Percentiles rank a stretch among this genome's conserved stretches.
Evolutionary conservation across 2,797 vertebrate genomes (phyloP).

Genomic region (Pyrocephalus nanus): DNA sequence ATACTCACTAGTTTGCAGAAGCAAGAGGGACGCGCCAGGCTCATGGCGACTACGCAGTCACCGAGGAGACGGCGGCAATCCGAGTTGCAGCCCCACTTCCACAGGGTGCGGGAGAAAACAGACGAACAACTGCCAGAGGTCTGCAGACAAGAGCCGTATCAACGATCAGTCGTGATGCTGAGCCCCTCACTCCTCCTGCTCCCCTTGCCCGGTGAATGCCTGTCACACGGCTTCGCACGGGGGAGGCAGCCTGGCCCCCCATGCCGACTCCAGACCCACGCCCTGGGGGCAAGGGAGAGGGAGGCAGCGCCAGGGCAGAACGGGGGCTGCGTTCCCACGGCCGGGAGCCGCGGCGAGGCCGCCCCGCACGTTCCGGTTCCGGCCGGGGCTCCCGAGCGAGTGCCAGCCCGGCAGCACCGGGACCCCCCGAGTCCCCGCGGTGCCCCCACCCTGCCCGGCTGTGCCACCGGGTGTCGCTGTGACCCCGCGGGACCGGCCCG

Average conservation of each 20-base stretch:
- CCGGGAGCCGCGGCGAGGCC: neutral
- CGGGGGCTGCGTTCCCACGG: too few relatives aligned
- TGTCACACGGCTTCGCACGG: rapidly evolving
- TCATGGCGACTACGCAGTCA: neutral
- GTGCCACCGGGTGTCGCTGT: neutral
- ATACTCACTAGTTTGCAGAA: neutral
- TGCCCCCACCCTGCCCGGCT: neutral
- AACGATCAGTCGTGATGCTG: rapidly evolving
- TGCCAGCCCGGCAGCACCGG: neutral
- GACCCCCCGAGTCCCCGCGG: too few relatives aligned
- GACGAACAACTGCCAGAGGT: rapidly evolving
- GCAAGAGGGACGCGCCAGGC: rapidly evolving
- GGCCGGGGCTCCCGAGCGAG: neutral
- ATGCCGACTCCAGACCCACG: rapidly evolving
- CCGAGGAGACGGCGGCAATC: rapidly evolving
- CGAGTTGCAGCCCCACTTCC: neutral
- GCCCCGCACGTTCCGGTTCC: too few relatives aligned
- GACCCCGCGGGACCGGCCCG: neutral
- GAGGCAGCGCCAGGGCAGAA: neutral
- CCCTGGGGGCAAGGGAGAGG: too few relatives aligned
- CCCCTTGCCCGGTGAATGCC: too few relatives aligned
- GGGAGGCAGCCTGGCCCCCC: neutral
- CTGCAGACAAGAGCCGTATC: neutral
- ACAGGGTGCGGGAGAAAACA: neutral
- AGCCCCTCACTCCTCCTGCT: neutral